Conservation (phyloP, 2,797 vertebrate genomes). For the Pachyuromys duprasi region DNA sequence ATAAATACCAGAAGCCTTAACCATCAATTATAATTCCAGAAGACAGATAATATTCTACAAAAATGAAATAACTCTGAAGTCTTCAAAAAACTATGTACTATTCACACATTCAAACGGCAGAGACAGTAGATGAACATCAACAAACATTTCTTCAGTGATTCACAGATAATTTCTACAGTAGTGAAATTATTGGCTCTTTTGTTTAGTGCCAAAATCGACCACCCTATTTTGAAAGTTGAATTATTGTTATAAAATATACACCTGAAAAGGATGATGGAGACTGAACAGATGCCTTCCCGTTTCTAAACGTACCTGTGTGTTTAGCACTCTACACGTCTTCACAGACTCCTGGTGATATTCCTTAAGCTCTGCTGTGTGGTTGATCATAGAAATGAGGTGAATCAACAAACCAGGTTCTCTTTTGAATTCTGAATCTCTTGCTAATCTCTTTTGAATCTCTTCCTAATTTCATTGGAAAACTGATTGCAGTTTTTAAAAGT, state of each 20-base stretch:
- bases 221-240: constrained; percentile 54
- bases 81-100: constrained; percentile 41
- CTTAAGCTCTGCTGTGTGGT: constrained; percentile 6
- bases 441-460: constrained; percentile 12
- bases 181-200: constrained; percentile 38
- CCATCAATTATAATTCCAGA: constrained; percentile 40
- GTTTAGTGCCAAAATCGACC: constrained; percentile 48
- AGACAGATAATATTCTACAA: constrained; percentile 19
- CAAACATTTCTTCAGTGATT: constrained; percentile 16
- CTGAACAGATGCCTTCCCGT: not conserved
- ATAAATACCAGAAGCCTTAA: constrained; percentile 16
- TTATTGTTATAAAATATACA: not conserved
- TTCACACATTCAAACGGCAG: not conserved
- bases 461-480: constrained; percentile 43
- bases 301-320: not conserved
- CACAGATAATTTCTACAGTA: not conserved
- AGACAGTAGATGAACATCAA: not conserved
- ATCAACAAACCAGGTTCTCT: not conserved
- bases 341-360: constrained; percentile 24
- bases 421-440: not conserved
- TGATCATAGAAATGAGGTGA: constrained; percentile 25
- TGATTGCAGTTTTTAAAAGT: not conserved
- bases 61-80: constrained; percentile 10
- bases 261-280: constrained; percentile 41
- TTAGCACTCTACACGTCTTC: not conserved